These are phyloP conservation scores for Cylas formicarius DNA, from an alignment of 1,140 invertebrate genomes.

Conservation along the genomic window DNA sequence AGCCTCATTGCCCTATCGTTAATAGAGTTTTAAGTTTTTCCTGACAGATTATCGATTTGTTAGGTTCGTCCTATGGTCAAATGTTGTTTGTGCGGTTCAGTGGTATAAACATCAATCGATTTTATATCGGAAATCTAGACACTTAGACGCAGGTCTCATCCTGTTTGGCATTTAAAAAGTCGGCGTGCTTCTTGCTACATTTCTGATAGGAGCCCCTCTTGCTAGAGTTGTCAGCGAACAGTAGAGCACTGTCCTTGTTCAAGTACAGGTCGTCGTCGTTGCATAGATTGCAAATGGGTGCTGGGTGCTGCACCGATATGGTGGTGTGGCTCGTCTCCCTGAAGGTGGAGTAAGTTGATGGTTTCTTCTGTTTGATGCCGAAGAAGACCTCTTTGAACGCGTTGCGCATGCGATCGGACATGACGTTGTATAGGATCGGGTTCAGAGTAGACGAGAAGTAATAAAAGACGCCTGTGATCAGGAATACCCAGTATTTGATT, in stretches of 20 bases:
- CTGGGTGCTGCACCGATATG: slow-evolving; percentile 9
- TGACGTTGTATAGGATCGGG: slow-evolving; percentile 86
- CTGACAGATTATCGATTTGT: too few relatives aligned
- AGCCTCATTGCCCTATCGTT: too few relatives aligned
- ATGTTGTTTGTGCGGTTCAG: too few relatives aligned
- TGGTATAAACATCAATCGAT: too few relatives aligned
- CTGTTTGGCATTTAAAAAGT: too few relatives aligned
- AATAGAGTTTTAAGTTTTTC: too few relatives aligned
- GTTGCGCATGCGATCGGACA: slow-evolving; percentile 76
- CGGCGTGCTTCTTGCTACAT: too few relatives aligned
- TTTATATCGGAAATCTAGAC: too few relatives aligned
- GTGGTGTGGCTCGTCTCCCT: slow-evolving; percentile 18
- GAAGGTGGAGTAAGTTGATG: slow-evolving; percentile 8
- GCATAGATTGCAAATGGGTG: not conserved
- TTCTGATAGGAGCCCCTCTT: too few relatives aligned
- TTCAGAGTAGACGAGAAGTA: slow-evolving; percentile 85
- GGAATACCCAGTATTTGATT: slow-evolving; percentile 73
- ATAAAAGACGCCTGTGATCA: slow-evolving; percentile 73
- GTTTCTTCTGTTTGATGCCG: slow-evolving; percentile 20
- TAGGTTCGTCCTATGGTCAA: too few relatives aligned
- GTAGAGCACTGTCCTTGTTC: slow-evolving; percentile 4
- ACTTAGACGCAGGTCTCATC: too few relatives aligned
- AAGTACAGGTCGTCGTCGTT: slow-evolving; percentile 13
- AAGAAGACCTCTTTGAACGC: slow-evolving; percentile 59
- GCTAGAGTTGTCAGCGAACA: too few relatives aligned